phyloP scores from a whole-genome alignment of 2,113 vertebrate species.

The Nannospalax galili region DNA sequence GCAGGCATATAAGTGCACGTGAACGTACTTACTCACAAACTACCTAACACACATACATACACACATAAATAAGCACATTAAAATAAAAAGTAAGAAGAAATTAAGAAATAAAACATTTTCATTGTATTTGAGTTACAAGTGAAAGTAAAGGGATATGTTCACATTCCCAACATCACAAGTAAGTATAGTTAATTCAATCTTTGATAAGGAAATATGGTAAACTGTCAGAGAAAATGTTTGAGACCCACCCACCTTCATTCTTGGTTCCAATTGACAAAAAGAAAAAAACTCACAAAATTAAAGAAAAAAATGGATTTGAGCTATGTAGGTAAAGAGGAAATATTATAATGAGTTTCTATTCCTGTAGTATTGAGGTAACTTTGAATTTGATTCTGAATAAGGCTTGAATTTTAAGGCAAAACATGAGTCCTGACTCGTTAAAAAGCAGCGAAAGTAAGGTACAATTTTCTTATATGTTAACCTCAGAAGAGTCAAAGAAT shows the following conservation, averaged over 20 bases:
- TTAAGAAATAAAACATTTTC: not conserved
- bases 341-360: not conserved
- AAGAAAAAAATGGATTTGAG: not conserved
- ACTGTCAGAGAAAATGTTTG: not conserved
- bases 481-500: not conserved
- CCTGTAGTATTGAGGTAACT: not conserved
- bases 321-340: no score
- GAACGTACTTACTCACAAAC: no score
- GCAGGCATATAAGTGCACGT: no score
- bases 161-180: fast-evolving
- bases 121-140: not conserved
- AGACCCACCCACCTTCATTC: not conserved
- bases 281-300: not conserved
- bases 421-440: not conserved
- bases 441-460: not conserved
- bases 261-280: not conserved
- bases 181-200: not conserved
- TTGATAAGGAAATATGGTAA: not conserved
- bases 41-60: no score
- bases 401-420: not conserved
- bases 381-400: not conserved
- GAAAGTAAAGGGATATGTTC: not conserved
- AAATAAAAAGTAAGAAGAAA: not conserved
- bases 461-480: not conserved
- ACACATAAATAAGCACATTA: not conserved